Base-by-base conservation (phyloP, 92 coral and sea anemone genomes). In the Metridium senile region DNA sequence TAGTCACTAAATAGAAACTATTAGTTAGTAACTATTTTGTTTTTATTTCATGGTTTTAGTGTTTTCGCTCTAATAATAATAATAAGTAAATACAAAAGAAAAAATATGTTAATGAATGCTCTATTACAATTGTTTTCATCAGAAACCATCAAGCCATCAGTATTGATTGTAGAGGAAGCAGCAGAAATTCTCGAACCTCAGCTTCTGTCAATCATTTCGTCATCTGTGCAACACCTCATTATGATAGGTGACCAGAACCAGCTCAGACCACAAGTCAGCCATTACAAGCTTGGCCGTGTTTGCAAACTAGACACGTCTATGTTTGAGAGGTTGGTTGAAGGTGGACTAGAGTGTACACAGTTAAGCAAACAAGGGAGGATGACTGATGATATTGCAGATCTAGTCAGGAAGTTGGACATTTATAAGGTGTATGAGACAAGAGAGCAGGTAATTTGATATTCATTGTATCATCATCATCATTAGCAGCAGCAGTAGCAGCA, bases 201-300 rank as follows among this genome's bases (percentile, higher is more conserved):
- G 81, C 89, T 94, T 19, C 77, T 92, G 9, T 87, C 98, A 29
- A 92, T 93, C 2, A 93, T 91, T 29, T 94, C 98, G 32, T 82
- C 92, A 7, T 86, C 94, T 0, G 88, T 91, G 20, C 80, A 94
- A 68, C 98, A 94, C 61, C 84, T 94, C 10, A 88, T 94, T 69
- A 94, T 94, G 98, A 84, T 94, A 9, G 98, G 98, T 45, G 98
- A 94, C 63, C 98, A 94, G 67, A 51, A 66, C 66, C 98, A 94
- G 33, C 89, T 94, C 33, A 79, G 72, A 25, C 98, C 98, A 0
- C 74, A 79, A 34, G 89, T 94, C 0, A 77, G 81, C 29, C 88
- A 72, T 70, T 46, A 80, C 61, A 26, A 58, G 47, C 79, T 94
- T 26, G 66, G 68, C 59, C 88, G 80, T 63, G 47, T 35, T 29